These are phyloP conservation scores for Halcyon malimbica DNA, from an alignment of 2,113 vertebrate genomes.

Conservation along the genomic window DNA sequence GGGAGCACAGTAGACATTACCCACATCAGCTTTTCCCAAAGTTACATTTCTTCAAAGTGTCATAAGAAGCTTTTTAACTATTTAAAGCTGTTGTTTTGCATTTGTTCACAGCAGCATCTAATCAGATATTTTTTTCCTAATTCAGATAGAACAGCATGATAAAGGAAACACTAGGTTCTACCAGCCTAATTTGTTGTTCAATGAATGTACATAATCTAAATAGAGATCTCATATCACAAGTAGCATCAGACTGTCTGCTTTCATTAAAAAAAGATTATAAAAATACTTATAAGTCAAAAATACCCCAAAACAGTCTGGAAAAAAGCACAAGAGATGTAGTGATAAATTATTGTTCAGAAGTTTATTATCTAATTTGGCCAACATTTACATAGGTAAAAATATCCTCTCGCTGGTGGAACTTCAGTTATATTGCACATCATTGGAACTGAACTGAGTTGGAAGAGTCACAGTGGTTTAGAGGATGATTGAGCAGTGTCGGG, in stretches of 20 bases:
- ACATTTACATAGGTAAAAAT: neutral
- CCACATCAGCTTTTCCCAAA: neutral
- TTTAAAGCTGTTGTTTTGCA: neutral
- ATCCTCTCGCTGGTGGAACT: neutral
- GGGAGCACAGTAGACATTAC: neutral
- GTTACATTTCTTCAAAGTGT: neutral
- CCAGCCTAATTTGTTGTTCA: constrained; percentile 17
- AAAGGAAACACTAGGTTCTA: neutral
- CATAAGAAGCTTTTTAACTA: neutral
- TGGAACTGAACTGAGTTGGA: neutral
- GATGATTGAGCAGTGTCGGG: neutral
- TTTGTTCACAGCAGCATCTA: neutral
- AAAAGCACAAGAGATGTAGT: neutral
- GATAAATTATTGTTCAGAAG: neutral
- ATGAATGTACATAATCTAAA: neutral
- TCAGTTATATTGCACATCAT: neutral
- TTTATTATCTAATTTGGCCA: constrained; percentile 5
- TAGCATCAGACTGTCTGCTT: neutral
- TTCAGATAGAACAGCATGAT: constrained; percentile 16
- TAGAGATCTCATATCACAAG: constrained; percentile 11
- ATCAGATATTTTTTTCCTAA: neutral
- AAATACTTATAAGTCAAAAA: neutral
- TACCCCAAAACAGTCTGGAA: neutral
- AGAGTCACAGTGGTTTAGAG: neutral
- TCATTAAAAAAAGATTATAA: constrained; percentile 1